Percentiles rank a stretch among this genome's conserved stretches.
Evolutionary conservation across 1,140 invertebrate genomes (phyloP).

Genomic region (Aphaenogaster floridana): DNA sequence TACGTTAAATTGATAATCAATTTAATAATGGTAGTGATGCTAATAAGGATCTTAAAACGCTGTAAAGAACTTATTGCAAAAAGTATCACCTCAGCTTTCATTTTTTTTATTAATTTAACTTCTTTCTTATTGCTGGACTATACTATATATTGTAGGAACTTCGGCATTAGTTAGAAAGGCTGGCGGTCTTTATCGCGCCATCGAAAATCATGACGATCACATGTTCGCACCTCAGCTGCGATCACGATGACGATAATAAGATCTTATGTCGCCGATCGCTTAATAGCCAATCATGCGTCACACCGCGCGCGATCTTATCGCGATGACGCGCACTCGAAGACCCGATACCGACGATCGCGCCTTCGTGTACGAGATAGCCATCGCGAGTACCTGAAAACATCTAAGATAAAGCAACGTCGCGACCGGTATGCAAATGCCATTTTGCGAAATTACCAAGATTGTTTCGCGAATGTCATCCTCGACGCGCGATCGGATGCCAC

Average conservation of each 20-base stretch:
- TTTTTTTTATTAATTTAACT: neutral
- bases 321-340: constrained; percentile 18
- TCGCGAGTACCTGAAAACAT: constrained; percentile 28
- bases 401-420: constrained; percentile 15
- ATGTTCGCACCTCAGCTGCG: constrained; percentile 45
- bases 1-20: too few relatives aligned
- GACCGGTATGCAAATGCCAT: constrained; percentile 39
- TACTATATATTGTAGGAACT: neutral
- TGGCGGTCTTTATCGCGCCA: constrained; percentile 31
- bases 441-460: constrained; percentile 36
- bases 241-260: neutral
- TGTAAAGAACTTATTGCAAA: too few relatives aligned
- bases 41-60: too few relatives aligned
- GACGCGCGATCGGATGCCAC: constrained; percentile 16
- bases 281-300: constrained; percentile 47
- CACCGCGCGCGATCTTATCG: constrained; percentile 27
- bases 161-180: neutral
- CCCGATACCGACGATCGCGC: neutral
- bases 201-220: neutral
- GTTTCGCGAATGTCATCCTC: constrained; percentile 15
- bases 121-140: neutral
- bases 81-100: too few relatives aligned
- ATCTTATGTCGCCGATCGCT: constrained; percentile 42
- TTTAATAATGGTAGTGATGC: too few relatives aligned
- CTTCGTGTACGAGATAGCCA: constrained; percentile 21